Conservation (phyloP, 2,113 vertebrate species). For the Alligator sinensis region DNA sequence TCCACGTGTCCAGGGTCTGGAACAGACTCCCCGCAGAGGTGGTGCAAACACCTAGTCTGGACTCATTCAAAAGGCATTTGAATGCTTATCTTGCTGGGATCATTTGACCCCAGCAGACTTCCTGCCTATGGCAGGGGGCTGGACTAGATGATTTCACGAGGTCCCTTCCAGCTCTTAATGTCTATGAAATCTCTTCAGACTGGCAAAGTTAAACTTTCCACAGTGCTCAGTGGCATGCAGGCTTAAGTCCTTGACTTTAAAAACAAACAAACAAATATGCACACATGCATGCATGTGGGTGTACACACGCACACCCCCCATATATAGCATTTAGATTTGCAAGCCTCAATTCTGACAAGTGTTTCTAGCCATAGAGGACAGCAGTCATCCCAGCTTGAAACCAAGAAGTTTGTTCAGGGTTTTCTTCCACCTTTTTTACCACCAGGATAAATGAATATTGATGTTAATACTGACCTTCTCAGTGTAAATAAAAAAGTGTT, state of each 20-base stretch:
- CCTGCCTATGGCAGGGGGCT: too few species aligned
- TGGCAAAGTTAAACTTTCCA: neutral
- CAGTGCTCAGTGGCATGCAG: accelerated
- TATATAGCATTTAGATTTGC: neutral
- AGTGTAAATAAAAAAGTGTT: neutral
- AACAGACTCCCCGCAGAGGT: too few species aligned
- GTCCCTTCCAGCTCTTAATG: too few species aligned
- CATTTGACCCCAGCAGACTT: too few species aligned
- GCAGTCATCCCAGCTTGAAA: neutral
- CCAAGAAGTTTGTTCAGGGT: neutral
- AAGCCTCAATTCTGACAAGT: neutral
- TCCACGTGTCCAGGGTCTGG: too few species aligned
- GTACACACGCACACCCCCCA: neutral
- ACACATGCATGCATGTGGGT: neutral
- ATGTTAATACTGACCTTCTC: too few species aligned
- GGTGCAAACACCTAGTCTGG: too few species aligned
- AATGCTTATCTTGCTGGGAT: too few species aligned
- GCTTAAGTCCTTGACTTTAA: neutral
- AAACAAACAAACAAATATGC: neutral
- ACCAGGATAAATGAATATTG: neutral
- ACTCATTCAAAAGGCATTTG: too few species aligned
- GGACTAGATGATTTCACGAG: too few species aligned
- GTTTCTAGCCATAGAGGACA: neutral
- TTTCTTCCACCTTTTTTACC: neutral
- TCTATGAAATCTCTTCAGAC: neutral